Evolutionary conservation across 2,888 invertebrate genomes (phyloP).

Genomic region (Plagodis pulveraria): DNA sequence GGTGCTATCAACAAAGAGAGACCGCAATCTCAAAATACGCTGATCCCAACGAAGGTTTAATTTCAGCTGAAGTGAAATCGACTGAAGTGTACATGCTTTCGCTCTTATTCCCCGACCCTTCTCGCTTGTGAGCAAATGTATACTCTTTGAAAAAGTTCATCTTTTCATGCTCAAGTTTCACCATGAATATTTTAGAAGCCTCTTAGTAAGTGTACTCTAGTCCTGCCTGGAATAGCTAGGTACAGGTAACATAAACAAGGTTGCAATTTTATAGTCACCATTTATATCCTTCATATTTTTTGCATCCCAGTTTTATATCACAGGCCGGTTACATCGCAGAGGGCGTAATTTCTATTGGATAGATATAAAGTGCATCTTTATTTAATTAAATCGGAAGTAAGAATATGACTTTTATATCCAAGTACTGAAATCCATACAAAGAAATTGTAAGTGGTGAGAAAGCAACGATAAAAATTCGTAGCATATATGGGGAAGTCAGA

Average conservation of each 20-base stretch:
- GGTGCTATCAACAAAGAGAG: constrained; percentile 54
- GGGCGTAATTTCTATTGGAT: no score
- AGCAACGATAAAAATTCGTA: no score
- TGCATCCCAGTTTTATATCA: no score
- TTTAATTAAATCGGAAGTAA: no score
- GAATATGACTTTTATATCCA: no score
- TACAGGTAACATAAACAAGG: neutral
- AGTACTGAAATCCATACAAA: no score
- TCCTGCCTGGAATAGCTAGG: constrained; percentile 3
- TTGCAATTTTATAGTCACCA: no score
- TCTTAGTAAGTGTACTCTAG: neutral
- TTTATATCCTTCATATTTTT: no score
- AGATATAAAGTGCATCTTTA: no score
- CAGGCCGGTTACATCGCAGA: no score
- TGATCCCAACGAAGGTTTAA: constrained; percentile 66
- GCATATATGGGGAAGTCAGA: no score
- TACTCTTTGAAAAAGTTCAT: constrained; percentile 49
- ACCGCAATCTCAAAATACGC: constrained; percentile 61
- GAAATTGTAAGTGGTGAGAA: no score
- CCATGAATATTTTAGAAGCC: constrained; percentile 48
- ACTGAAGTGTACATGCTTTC: constrained; percentile 77
- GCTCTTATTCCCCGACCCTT: constrained; percentile 71
- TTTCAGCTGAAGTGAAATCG: constrained; percentile 73
- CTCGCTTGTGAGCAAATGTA: constrained; percentile 53
- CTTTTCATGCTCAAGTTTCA: constrained; percentile 45